Evolutionary conservation across 2,888 invertebrate genomes (phyloP).

Genomic region (Latrodectus hesperus): DNA sequence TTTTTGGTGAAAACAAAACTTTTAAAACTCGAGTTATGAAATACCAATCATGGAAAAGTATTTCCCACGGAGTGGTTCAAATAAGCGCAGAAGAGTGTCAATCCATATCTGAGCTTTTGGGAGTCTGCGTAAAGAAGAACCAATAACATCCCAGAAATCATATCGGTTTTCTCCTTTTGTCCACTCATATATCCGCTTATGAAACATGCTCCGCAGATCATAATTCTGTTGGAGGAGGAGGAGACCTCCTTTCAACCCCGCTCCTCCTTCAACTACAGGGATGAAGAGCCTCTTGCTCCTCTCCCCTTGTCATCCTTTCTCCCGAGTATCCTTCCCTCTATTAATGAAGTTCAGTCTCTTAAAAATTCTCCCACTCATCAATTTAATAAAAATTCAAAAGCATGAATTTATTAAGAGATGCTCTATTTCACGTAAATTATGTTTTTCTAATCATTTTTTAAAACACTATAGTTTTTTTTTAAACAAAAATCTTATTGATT

Average conservation of each 20-base stretch:
- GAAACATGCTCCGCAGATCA: constrained; percentile 63
- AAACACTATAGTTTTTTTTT: too few relatives aligned
- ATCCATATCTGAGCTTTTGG: constrained; percentile 26
- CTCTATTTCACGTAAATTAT: too few relatives aligned
- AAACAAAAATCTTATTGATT: too few relatives aligned
- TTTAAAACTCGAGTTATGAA: too few relatives aligned
- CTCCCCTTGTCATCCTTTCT: constrained; percentile 12
- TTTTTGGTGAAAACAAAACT: too few relatives aligned
- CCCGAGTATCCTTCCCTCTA: neutral
- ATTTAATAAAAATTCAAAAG: too few relatives aligned
- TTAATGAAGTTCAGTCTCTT: constrained; percentile 3
- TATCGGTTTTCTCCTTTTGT: constrained; percentile 55
- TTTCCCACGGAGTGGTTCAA: neutral
- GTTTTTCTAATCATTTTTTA: too few relatives aligned
- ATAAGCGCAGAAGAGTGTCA: constrained; percentile 1
- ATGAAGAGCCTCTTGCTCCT: neutral
- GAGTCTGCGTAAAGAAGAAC: constrained; percentile 7
- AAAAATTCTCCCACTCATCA: neutral
- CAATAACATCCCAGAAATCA: constrained; percentile 51
- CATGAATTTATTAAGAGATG: too few relatives aligned
- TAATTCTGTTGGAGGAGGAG: constrained; percentile 63
- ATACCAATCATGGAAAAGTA: too few relatives aligned
- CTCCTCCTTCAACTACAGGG: constrained; percentile 19
- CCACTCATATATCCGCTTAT: constrained; percentile 66
- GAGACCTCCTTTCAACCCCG: constrained; percentile 47